phyloP scores from a whole-genome alignment of 2,888 invertebrate genomes.

The Perithous albicinctus region DNA sequence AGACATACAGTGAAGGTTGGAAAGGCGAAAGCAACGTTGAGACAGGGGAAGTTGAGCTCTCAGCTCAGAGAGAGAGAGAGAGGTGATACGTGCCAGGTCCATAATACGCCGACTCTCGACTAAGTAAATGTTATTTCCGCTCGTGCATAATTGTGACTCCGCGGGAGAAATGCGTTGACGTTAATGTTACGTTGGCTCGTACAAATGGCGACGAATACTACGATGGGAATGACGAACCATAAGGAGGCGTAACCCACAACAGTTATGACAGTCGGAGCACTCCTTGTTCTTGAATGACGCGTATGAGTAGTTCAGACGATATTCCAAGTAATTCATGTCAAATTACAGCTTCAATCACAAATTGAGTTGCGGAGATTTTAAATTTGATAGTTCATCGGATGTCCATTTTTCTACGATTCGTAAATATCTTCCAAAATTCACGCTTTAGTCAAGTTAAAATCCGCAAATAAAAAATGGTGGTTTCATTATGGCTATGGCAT shows the following conservation, averaged over 20 bases:
- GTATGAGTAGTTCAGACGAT: conserved; percentile 46
- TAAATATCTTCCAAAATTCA: too few species aligned
- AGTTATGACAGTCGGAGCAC: conserved; percentile 51
- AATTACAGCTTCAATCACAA: conserved; percentile 13
- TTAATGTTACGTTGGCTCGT: conserved; percentile 75
- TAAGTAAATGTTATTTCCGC: conserved; percentile 82
- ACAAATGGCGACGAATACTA: conserved; percentile 32
- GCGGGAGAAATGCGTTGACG: conserved; percentile 76
- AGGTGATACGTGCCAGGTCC: conserved; percentile 84
- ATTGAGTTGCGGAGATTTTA: background rate
- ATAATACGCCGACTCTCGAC: conserved; percentile 77
- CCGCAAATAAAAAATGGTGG: too few species aligned
- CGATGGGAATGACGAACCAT: conserved; percentile 47
- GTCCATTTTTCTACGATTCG: too few species aligned
- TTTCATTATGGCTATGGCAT: too few species aligned
- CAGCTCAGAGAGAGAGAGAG: too few species aligned
- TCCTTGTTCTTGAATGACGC: conserved; percentile 58
- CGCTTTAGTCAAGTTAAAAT: too few species aligned
- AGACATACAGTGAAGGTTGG: conserved; percentile 48
- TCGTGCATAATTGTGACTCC: conserved; percentile 81
- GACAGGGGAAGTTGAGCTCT: conserved; percentile 75
- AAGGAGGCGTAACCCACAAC: conserved; percentile 40
- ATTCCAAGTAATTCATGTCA: conserved; percentile 40
- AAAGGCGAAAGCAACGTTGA: conserved; percentile 75
- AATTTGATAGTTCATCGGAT: too few species aligned